Base-by-base conservation (phyloP, 2,113 vertebrate species). In the Zingel zingel region DNA sequence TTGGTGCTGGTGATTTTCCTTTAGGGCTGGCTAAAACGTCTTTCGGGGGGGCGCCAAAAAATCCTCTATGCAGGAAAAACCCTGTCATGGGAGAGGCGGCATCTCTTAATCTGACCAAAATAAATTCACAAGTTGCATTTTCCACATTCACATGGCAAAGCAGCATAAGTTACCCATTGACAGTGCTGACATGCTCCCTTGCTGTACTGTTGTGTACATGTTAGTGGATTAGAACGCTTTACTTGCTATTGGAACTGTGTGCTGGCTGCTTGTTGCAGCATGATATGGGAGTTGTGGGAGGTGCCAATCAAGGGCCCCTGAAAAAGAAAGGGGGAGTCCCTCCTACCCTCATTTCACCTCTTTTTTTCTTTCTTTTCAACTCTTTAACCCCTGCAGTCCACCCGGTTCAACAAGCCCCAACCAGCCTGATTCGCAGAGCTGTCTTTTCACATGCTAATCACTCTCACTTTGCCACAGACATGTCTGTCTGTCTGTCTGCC, bases 391-490 rank as follows among this genome's bases (percentile, higher is more conserved):
- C 58, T 8, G 1, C 23, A 30, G 43, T 62, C 9, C 47, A 36
- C 10, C 43, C n/a, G 25, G 63, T 21, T 75, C 64, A 74, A 64
- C 71, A 75, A 85, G 73, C 25, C 51, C 77, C 30, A 48, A 79
- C 64, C 76, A 56, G 82, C 82, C 77, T 48, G 57, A 48, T 47
- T 15, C 5, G 11, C 25, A 30, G 18, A 70, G 59, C 69, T 12
- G 45, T 48, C 53, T 33, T 66, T 85, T 81, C 53, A 81, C 67
- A 85, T 85, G 78, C 53, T 77, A 73, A 72, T 85, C 16, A 33
- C 53, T 19, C 9, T 19, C 68, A 30, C n/a, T 48, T 71, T 77
- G 39, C 51, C 27, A 56, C 14, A 66, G 30, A 21, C 27, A 6
- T 58, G 67, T 48, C 43, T 62, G n/a, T 21, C 19, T 50, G 43